Evolutionary conservation across 2,888 invertebrate species (phyloP).

Genomic region (Orthosia gracilis): DNA sequence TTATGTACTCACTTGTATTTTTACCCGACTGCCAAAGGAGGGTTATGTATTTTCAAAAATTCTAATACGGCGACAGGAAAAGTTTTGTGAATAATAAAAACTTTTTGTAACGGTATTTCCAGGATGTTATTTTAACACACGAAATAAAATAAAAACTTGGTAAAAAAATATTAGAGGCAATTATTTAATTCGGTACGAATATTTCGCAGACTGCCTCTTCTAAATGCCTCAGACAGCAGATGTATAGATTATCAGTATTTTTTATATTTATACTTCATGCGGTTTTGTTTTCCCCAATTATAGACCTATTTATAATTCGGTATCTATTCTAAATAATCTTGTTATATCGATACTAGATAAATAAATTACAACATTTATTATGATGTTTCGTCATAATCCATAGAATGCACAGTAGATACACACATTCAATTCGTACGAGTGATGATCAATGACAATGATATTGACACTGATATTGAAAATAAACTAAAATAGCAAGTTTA

Average conservation of each 20-base stretch:
- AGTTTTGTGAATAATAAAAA: slow-evolving; percentile 81
- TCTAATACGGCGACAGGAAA: slow-evolving; percentile 81
- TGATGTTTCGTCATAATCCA: not conserved
- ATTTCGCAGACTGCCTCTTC: not conserved
- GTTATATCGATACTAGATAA: slow-evolving; percentile 9
- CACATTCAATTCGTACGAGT: not conserved
- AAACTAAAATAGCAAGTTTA: not conserved
- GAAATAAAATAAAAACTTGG: not conserved
- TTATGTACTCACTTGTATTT: too few species aligned
- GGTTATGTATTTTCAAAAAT: slow-evolving; percentile 77
- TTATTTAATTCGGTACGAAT: not conserved
- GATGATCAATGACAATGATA: not conserved
- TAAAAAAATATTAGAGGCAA: not conserved
- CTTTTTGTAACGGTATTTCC: slow-evolving; percentile 78
- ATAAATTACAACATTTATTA: slow-evolving; percentile 10
- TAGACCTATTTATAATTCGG: not conserved
- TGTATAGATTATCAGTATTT: slow-evolving; percentile 1
- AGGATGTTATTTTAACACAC: slow-evolving; percentile 16
- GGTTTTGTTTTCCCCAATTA: slow-evolving; percentile 14
- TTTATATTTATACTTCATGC: not conserved
- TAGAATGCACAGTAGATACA: not conserved
- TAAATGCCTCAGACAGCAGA: not conserved
- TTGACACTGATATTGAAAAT: slow-evolving; percentile 3
- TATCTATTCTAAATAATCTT: not conserved
- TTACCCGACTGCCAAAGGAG: too few species aligned